Base-by-base conservation (phyloP, 2,888 invertebrate genomes). In the Beris chalybata region DNA sequence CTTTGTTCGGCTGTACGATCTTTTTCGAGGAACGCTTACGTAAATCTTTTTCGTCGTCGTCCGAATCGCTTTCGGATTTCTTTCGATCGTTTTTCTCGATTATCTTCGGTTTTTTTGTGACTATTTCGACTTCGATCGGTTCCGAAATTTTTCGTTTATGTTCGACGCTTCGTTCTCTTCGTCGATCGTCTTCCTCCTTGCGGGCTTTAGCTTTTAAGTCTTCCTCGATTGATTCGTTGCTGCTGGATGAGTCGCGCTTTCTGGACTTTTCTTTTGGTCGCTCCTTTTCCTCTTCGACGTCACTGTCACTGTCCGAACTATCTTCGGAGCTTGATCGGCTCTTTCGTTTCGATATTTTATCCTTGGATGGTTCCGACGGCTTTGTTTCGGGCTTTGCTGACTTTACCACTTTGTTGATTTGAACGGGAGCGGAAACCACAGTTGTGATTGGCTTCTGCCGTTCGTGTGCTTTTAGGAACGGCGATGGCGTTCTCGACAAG, bases 401-500 rank as follows among this genome's bases (percentile, higher is more conserved):
- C 50, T 61, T 61, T 13, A 22, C 13, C 4, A 13, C 5, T 30
- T 59, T 59, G 38, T 7, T 15, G 5, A 11, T 5, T 75, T 78
- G 67, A n/a, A 13, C 56, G 1, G 43, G 13, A 4, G 32, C 38
- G 3, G 56, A 4, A 30, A n/a, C 15, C 0, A 15, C 38, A 12
- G 56, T 7, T 4, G n/a, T n/a, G 4, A 45, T 7, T 1, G 48
- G 4, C 48, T 67, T 67, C 5, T 76, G 72, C 31, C 78, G 74
- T 74, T 82, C 81, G 68, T 84, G 83, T 22, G 81, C 76, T 73
- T 83, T 89, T 69, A 92, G 87, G 79, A 93, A 92, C 52, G 93
- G 92, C 13, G 93, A 92, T 12, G 93, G 92, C 0, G 92, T 93
- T 70, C 92, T 85, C n/a, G 93, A 93, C 52, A 92, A 83, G 75